A percentile compares a stretch with the other conserved stretches of the same genome.
Evolutionary conservation across 1,140 invertebrate genomes (phyloP).

Genomic region (Neotoxoptera formosana): DNA sequence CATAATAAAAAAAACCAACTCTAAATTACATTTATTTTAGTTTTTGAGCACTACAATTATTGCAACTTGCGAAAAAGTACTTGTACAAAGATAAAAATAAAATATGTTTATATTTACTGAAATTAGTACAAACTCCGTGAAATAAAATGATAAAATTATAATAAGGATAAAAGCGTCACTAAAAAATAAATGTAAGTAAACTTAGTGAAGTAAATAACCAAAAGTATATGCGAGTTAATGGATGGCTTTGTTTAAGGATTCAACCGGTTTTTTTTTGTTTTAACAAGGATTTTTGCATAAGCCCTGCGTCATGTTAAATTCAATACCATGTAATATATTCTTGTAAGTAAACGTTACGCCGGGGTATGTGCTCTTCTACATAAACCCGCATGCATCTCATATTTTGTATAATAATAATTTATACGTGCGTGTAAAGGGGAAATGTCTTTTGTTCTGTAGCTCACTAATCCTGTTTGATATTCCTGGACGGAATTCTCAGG

Average conservation of each 20-base stretch:
- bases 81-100: not conserved
- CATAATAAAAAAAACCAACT: not conserved
- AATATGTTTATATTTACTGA: not conserved
- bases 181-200: not conserved
- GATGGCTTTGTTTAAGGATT: not conserved
- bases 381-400: slow-evolving; percentile 38
- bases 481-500: slow-evolving; percentile 19
- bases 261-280: slow-evolving; percentile 5
- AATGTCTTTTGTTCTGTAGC: slow-evolving; percentile 33
- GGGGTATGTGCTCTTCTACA: not conserved
- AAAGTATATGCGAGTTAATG: not conserved
- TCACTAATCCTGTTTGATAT: slow-evolving; percentile 53
- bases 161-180: not conserved
- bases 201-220: not conserved
- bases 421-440: not conserved
- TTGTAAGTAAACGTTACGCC: not conserved
- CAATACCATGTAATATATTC: slow-evolving; percentile 28
- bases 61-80: not conserved
- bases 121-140: too few species aligned
- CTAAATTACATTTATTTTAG: not conserved
- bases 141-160: not conserved
- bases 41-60: not conserved
- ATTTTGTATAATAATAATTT: slow-evolving; percentile 38
- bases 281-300: not conserved
- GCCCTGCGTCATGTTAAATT: not conserved